These are phyloP conservation scores for Platyscapa corneri DNA, from an alignment of 1,140 invertebrate genomes.

Conservation along the genomic window DNA sequence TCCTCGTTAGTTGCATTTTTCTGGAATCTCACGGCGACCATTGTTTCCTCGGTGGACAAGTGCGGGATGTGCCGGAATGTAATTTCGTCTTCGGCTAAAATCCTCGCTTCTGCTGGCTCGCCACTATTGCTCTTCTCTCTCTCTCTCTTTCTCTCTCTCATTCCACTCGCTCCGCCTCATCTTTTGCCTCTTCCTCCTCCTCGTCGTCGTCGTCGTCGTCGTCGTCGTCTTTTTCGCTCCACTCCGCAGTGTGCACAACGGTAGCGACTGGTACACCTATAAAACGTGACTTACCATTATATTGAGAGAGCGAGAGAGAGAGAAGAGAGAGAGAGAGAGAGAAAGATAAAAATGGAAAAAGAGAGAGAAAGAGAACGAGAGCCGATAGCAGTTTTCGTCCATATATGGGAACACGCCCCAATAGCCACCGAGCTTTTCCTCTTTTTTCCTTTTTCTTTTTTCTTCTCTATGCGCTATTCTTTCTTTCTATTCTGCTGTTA, in stretches of 20 bases:
- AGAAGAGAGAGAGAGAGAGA: not conserved
- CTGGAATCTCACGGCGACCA: not conserved
- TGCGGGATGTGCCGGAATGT: slow-evolving; percentile 45
- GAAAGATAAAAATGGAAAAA: not conserved
- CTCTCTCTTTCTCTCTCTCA: not conserved
- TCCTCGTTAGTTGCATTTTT: slow-evolving; percentile 52
- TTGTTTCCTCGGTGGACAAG: slow-evolving; percentile 36
- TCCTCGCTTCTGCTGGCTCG: not conserved
- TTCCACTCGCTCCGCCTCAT: slow-evolving; percentile 16
- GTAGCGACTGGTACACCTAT: slow-evolving; percentile 50
- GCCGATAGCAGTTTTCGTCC: slow-evolving; percentile 22
- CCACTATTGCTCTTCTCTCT: slow-evolving; percentile 8
- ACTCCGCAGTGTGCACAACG: slow-evolving; percentile 20
- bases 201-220: not conserved
- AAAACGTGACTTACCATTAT: slow-evolving; percentile 46
- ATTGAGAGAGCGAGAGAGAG: slow-evolving; percentile 34
- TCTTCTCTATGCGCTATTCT: slow-evolving; percentile 18
- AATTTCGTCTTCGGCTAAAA: slow-evolving; percentile 48
- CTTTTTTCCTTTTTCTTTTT: slow-evolving; percentile 26
- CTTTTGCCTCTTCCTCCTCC: slow-evolving; percentile 22
- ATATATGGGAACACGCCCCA: slow-evolving; percentile 37
- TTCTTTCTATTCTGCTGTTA: slow-evolving; percentile 41
- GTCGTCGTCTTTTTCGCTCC: slow-evolving; percentile 30
- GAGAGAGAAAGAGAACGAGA: not conserved
- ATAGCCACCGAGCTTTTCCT: slow-evolving; percentile 27